These are phyloP conservation scores for Lycodopsis pacificus DNA, from an alignment of 2,797 vertebrate species.

Conservation along the genomic window DNA sequence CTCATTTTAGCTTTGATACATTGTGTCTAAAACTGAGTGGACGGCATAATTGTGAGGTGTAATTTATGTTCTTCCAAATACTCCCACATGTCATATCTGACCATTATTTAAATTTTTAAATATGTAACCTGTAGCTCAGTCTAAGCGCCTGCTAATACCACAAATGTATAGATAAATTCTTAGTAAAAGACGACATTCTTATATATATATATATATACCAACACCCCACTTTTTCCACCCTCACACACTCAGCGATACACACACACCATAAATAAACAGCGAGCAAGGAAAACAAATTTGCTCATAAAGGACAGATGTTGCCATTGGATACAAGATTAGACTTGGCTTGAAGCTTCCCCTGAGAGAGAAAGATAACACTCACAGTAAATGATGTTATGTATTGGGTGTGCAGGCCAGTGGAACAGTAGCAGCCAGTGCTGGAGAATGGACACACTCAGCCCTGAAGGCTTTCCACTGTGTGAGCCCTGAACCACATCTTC, in stretches of 20 bases:
- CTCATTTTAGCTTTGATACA: neutral
- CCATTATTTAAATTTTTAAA: slow-evolving; percentile 16
- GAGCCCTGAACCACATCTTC: slow-evolving; percentile 54
- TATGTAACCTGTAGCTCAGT: neutral
- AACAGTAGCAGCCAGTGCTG: slow-evolving; percentile 73
- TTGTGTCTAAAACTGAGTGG: neutral
- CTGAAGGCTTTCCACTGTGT: slow-evolving; percentile 68
- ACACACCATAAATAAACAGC: slow-evolving; percentile 62
- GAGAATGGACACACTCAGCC: slow-evolving; percentile 49
- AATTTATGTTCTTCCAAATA: neutral
- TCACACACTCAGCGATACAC: slow-evolving; percentile 32
- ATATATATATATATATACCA: neutral
- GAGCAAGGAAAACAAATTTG: slow-evolving; percentile 67
- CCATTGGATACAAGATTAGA: slow-evolving; percentile 65
- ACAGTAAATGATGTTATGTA: slow-evolving; percentile 63
- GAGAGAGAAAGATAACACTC: slow-evolving; percentile 69
- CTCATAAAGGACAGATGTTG: slow-evolving; percentile 76
- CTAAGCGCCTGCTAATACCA: neutral
- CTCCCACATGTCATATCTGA: neutral
- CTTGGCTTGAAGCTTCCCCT: slow-evolving; percentile 54
- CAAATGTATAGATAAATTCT: neutral
- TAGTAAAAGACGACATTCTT: no score
- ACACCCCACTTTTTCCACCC: slow-evolving; percentile 26
- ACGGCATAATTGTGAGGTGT: neutral
- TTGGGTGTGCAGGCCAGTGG: slow-evolving; percentile 43